Base-by-base conservation (phyloP, 2,797 vertebrate species). In the Typhlichthys eigenmanni region DNA sequence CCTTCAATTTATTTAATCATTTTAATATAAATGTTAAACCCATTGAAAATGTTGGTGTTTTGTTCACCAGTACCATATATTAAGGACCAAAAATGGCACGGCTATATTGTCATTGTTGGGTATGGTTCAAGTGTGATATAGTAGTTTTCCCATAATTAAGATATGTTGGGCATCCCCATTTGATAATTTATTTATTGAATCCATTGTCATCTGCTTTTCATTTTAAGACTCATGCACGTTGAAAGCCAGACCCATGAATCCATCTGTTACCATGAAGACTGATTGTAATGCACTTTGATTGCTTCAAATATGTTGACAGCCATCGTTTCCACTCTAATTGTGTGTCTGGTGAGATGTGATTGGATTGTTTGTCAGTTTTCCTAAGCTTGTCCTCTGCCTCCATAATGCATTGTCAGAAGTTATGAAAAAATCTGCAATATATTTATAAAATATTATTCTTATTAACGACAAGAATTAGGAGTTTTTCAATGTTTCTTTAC, bases 151-250 rank as follows among this genome's bases (percentile, higher is more conserved):
- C 60, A 29, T 50, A 58, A 13, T 2, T 47, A 52, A 68, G 69
- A 74, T 73, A 71, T 70, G 68, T 74, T 72, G 74, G 61, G 58
- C 60, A 1, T 53, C 58, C 2, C 13, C 62, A 43, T 51, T 59
- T 58, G 43, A 13, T 69, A 56, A 69, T 76, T 67, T 43, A 55
- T 47, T 34, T 64, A 58, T 32, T 14, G 12, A 45, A 29, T 13
- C 53, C 58, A 78, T 64, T 74, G 2, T 50, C 29, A 2, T 47
- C 51, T 10, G 43, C n/a, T 11, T 47, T 29, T 38, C 38, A 38
- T 34, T 54, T 13, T 54, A 29, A 12, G 19, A 5, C 49, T 24
- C 13, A 13, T 73, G 53, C 58, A 60, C 12, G 38, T 55, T 58
- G 45, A 9, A 53, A 68, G 55, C 55, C 11, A 47, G 46, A 3